A percentile compares a stretch with the other conserved stretches of the same genome.
phyloP scores from a whole-genome alignment of 2,888 invertebrate species.

The Hermaeophaga mercurialis region DNA sequence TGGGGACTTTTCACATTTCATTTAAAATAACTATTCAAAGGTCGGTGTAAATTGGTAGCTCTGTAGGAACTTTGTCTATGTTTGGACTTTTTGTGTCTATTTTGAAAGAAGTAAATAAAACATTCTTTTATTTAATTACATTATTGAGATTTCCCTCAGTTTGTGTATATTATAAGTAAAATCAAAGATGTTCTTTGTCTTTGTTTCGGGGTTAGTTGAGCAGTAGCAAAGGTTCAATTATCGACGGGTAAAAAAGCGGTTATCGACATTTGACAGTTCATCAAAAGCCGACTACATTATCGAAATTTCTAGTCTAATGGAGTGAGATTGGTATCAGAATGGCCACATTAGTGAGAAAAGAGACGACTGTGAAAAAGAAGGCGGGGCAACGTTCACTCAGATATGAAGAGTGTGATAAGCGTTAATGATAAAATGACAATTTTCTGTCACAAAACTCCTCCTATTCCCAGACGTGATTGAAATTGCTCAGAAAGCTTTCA shows the following conservation, averaged over 20 bases:
- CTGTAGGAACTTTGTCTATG: too few relatives aligned
- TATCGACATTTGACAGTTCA: conserved; percentile 31
- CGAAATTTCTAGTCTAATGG: conserved; percentile 46
- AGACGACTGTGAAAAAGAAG: conserved; percentile 39
- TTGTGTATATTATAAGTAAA: too few relatives aligned
- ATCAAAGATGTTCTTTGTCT: too few relatives aligned
- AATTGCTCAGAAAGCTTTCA: conserved; percentile 32
- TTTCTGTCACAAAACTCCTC: conserved; percentile 51
- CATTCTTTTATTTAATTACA: too few relatives aligned
- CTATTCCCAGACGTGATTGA: conserved; percentile 32
- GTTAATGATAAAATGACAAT: conserved; percentile 51
- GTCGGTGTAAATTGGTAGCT: too few relatives aligned
- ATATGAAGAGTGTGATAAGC: conserved; percentile 44
- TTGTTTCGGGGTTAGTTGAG: background rate
- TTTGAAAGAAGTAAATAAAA: too few relatives aligned
- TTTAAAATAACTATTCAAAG: too few relatives aligned
- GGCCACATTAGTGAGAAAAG: conserved; percentile 43
- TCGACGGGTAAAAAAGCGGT: conserved; percentile 6
- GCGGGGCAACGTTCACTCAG: conserved; percentile 43
- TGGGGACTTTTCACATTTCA: too few relatives aligned
- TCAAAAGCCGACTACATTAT: conserved; percentile 39
- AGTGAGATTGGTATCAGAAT: conserved; percentile 44
- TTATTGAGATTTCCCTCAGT: too few relatives aligned
- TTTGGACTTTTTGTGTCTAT: too few relatives aligned
- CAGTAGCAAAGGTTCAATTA: conserved; percentile 18